Evolutionary conservation across 2,797 vertebrate species (phyloP), one percentile per base, ranked within the genome.

Genomic region (Arctocebus calabarensis): DNA sequence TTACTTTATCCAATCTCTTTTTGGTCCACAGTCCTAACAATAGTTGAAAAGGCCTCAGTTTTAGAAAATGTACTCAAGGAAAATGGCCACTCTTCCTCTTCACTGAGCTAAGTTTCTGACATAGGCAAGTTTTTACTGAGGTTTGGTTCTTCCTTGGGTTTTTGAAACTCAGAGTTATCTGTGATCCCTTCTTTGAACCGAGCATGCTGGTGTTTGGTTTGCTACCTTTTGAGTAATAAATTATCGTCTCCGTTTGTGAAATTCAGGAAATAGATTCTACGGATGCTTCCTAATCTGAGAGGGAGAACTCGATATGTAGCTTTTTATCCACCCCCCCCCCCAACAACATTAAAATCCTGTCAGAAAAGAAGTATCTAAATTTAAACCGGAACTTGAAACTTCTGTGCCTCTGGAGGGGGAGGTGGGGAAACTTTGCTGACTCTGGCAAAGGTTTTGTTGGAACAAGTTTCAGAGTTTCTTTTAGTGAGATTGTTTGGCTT

Each of bases 281-380:
- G 29, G 55, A 82, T 27, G 22, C 20, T 81, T 77, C 64, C 61
- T 91, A 78, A 94, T 43, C 70, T 5, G 0, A 86, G 84, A 73
- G n/a, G 34, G 57, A 93, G 45, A 88, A 61, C 32, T 86, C 62
- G 45, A 4, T 73, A 11, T 22, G 59, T 61, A 43, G 70, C 34
- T 73, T 12, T 13, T 11, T 73, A 40, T 40, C 77, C 57, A 40
- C 78, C 55, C 14, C 40, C 73, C n/a, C 16, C 71, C 19, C 12
- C 64, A 66, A 32, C 32, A 86, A 32, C 32, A 81, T 85, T 81
- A 88, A 81, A 94, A 52, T 48, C 13, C 73, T 64, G 62, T 87
- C 84, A 66, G 75, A 91, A 79, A 77, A 94, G 32, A 52, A 95
- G 59, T 37, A 45, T 87, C 81, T 94, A 93, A 90, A 37, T 96